Evolutionary conservation across 2,113 vertebrate genomes (phyloP), one percentile per base, ranked within the genome.

Genomic region (Atherinomorus stipes): DNA sequence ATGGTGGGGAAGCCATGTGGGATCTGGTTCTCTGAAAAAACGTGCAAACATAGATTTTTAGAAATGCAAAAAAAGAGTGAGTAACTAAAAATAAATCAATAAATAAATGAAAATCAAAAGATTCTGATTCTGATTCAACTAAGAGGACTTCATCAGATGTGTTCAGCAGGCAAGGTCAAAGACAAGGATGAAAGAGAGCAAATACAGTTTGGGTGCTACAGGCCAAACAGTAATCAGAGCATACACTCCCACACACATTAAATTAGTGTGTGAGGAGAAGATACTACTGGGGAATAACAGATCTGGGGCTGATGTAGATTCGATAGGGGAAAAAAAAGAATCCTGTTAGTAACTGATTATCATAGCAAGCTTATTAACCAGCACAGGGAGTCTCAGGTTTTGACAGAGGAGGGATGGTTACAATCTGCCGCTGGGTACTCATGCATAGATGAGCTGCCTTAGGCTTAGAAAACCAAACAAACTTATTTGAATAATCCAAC

Each of bases 1-100:
- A 99, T 99, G 84, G 91, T 94, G 0, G 98, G 98, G 87, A 99
- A 99, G 42, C 98, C 98, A 13, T 94, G 91, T 0, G 98, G 97
- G 74, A 98, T 91, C 92, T 99, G 96, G 76, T 96, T 95, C 89
- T 98, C 98, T 99, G 95, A 90, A 90, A 90, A 90, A 65, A 75
- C 8, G 7, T 16, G 65, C 11, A 84, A 57, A 51, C 40, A 70
- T 11, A 2, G 57, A 7, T 37, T 62, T 60, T 71, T 1, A 59
- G 52, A 47, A 22, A 38, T 34, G 18, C 0, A 21, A 40, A 22
- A 50, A 40, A 15, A 8, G 18, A 38, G 40, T 1, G 28, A 5
- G 51, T 12, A 25, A 4, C 47, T 12, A 6, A 12, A 23, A 65
- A 34, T 37, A 34, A 58, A 37, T 10, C 0, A 34, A 52, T 2